Evolutionary conservation across 2,888 invertebrate species (phyloP).

Genomic region (Dicycla oo): DNA sequence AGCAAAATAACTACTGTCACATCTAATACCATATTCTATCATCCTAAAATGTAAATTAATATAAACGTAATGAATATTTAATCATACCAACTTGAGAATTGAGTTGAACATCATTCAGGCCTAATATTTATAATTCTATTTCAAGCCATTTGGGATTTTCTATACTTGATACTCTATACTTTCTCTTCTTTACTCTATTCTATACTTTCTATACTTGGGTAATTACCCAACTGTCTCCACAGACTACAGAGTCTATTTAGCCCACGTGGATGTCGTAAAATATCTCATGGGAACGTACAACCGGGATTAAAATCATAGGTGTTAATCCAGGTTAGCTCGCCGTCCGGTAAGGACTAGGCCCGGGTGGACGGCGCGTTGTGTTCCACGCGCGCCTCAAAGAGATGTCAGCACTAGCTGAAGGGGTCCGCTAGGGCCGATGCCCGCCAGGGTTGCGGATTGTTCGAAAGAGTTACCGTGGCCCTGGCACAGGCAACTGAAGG

Average conservation of each 20-base stretch:
- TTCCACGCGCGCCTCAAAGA: too few relatives aligned
- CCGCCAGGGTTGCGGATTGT: too few relatives aligned
- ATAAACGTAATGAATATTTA: slow-evolving; percentile 42
- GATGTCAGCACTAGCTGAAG: too few relatives aligned
- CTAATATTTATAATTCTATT: slow-evolving; percentile 47
- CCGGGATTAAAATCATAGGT: too few relatives aligned
- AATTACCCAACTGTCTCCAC: slow-evolving; percentile 41
- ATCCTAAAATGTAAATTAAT: slow-evolving; percentile 37
- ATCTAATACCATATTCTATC: slow-evolving; percentile 3
- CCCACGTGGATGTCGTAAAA: not conserved
- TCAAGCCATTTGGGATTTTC: slow-evolving; percentile 31
- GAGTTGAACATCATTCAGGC: slow-evolving; percentile 10
- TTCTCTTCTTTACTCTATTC: too few relatives aligned
- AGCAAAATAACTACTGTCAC: not conserved
- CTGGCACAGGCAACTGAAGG: too few relatives aligned
- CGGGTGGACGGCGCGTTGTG: too few relatives aligned
- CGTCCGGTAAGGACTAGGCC: too few relatives aligned
- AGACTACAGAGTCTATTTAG: not conserved
- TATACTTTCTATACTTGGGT: too few relatives aligned
- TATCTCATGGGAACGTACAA: not conserved
- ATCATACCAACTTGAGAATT: slow-evolving; percentile 27
- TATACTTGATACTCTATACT: slow-evolving; percentile 15
- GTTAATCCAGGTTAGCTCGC: too few relatives aligned
- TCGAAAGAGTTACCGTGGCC: too few relatives aligned
- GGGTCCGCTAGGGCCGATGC: too few relatives aligned